These are phyloP conservation scores for Notoglanidium macrostoma DNA, from an alignment of 2,797 vertebrate genomes.

Conservation along the genomic window DNA sequence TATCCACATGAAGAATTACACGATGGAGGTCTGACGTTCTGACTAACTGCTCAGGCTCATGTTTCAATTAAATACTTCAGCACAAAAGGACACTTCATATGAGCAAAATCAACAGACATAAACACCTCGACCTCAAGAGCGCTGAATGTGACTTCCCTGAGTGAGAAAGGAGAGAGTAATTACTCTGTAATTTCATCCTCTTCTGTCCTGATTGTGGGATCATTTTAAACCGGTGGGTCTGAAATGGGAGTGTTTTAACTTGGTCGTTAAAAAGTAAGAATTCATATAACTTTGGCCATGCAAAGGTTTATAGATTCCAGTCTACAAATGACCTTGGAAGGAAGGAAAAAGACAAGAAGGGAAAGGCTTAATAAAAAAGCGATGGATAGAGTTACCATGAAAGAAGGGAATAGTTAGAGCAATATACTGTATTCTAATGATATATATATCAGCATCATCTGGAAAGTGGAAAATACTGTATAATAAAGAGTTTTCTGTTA, in stretches of 20 bases:
- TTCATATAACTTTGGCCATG: constrained; percentile 82
- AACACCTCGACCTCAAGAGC: constrained; percentile 29
- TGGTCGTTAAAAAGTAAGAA: constrained; percentile 79
- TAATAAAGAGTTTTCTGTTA: neutral
- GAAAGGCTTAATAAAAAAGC: constrained; percentile 53
- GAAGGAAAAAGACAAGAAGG: constrained; percentile 54
- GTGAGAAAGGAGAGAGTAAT: constrained; percentile 56
- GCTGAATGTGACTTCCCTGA: constrained; percentile 35
- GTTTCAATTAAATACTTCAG: constrained; percentile 17
- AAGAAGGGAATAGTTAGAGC: neutral
- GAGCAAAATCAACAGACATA: neutral
- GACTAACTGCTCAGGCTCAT: constrained; percentile 6
- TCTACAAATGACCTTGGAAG: constrained; percentile 76
- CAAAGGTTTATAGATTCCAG: constrained; percentile 81
- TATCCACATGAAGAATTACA: constrained; percentile 21
- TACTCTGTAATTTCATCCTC: constrained; percentile 71
- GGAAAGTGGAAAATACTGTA: neutral
- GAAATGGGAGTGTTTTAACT: constrained; percentile 78
- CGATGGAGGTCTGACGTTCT: neutral
- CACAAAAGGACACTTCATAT: constrained; percentile 17
- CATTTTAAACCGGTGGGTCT: constrained; percentile 73
- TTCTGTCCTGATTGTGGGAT: constrained; percentile 70
- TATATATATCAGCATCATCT: constrained; percentile 1
- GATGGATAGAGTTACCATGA: constrained; percentile 46
- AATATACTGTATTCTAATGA: neutral